phyloP scores from a whole-genome alignment of 1,140 invertebrate genomes.

The Ostrea denselamellosa region DNA sequence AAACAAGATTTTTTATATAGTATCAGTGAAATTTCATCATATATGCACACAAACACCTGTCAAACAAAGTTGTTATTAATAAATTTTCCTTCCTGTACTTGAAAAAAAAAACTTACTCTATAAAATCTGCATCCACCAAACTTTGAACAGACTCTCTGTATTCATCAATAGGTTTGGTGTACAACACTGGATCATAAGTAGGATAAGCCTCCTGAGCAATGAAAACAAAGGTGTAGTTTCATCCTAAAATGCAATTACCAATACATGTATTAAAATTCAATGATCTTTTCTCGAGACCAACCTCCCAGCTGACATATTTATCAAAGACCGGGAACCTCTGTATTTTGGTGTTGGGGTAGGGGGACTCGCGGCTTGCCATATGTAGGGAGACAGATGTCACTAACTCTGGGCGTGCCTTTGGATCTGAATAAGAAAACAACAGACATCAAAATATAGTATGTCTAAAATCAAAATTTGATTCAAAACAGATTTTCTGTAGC shows the following conservation, averaged over 20 bases:
- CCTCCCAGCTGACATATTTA: slow-evolving; percentile 79
- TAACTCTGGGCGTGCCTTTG: not conserved
- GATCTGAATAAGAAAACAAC: slow-evolving; percentile 15
- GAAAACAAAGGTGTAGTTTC: not conserved
- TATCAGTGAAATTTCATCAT: too few species aligned
- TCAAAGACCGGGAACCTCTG: slow-evolving; percentile 78
- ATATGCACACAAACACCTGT: too few species aligned
- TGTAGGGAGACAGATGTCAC: slow-evolving; percentile 59
- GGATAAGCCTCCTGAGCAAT: slow-evolving; percentile 62
- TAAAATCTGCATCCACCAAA: slow-evolving; percentile 76
- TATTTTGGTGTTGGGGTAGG: slow-evolving; percentile 77
- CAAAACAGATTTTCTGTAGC: too few species aligned
- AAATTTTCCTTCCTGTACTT: not conserved
- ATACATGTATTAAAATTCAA: not conserved
- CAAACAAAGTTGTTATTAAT: too few species aligned
- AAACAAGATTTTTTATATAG: too few species aligned
- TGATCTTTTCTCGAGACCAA: slow-evolving; percentile 53
- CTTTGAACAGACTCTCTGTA: slow-evolving; percentile 66
- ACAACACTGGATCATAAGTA: slow-evolving; percentile 77
- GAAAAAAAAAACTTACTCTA: slow-evolving; percentile 66
- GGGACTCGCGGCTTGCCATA: slow-evolving; percentile 75
- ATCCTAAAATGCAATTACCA: not conserved
- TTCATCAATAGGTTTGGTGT: slow-evolving; percentile 68
- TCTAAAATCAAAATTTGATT: too few species aligned
- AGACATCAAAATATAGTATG: too few species aligned